Evolutionary conservation across 2,113 vertebrate genomes (phyloP).

Genomic region (Emydura subglobosa): DNA sequence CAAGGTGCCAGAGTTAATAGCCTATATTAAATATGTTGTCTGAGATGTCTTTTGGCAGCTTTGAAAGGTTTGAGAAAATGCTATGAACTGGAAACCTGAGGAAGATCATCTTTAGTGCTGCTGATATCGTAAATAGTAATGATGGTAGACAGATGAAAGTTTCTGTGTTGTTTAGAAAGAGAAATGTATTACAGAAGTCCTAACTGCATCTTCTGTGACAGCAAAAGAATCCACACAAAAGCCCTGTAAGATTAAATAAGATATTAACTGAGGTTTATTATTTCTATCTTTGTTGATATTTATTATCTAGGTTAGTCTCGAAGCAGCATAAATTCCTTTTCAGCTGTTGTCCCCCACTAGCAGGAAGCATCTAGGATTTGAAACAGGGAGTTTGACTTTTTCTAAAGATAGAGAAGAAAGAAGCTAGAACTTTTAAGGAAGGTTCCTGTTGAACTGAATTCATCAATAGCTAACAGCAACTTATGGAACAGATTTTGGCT

Average conservation of each 20-base stretch:
- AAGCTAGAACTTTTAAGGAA: conserved; percentile 6
- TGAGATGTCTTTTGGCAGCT: conserved; percentile 74
- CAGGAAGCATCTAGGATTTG: not conserved
- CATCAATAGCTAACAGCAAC: conserved; percentile 5
- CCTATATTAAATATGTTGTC: conserved; percentile 72
- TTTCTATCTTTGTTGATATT: conserved; percentile 11
- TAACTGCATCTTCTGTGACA: conserved; percentile 59
- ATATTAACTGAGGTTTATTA: conserved; percentile 65
- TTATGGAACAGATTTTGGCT: not conserved
- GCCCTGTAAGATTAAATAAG: conserved; percentile 51
- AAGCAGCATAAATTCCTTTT: conserved; percentile 18
- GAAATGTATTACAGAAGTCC: conserved; percentile 76
- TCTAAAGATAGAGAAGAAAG: conserved; percentile 15
- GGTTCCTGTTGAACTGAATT: conserved; percentile 4
- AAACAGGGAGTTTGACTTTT: conserved; percentile 34
- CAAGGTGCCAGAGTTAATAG: conserved; percentile 72
- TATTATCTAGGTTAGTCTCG: conserved; percentile 37
- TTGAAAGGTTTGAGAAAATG: conserved; percentile 72
- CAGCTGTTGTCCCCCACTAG: conserved; percentile 2
- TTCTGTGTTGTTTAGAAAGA: conserved; percentile 63
- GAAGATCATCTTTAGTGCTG: conserved; percentile 72
- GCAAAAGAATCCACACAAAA: conserved; percentile 57
- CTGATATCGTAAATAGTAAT: conserved; percentile 71
- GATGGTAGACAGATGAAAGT: conserved; percentile 74
- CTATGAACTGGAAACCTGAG: conserved; percentile 70